Evolutionary conservation across 2,888 invertebrate species (phyloP).

Genomic region (Celastrina argiolus): DNA sequence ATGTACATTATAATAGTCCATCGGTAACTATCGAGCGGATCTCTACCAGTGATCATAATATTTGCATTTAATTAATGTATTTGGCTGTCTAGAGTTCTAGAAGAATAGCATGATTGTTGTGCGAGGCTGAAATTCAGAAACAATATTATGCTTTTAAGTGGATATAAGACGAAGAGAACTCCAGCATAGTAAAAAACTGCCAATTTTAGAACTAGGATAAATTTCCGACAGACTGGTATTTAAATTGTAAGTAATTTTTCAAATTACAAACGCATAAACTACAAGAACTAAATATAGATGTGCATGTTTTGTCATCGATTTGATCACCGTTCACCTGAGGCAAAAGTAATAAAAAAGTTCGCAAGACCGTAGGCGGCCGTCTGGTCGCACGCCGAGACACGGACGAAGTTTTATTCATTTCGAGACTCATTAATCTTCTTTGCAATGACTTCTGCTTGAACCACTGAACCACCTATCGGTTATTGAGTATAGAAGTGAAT

Average conservation of each 20-base stretch:
- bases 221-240: background rate
- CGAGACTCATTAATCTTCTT: background rate
- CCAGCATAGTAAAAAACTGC: background rate
- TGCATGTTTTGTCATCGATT: constrained; percentile 40
- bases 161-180: too few relatives aligned
- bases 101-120: too few relatives aligned
- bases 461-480: background rate
- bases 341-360: constrained; percentile 42
- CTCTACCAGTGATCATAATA: background rate
- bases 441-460: constrained; percentile 21
- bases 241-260: background rate
- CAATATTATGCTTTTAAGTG: too few relatives aligned
- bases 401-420: constrained; percentile 11
- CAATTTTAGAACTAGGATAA: background rate
- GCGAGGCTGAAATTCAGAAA: too few relatives aligned
- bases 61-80: background rate
- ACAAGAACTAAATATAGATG: background rate
- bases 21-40: background rate
- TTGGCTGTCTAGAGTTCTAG: too few relatives aligned
- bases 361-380: constrained; percentile 39
- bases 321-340: constrained; percentile 50
- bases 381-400: constrained; percentile 24
- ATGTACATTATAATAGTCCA: background rate
- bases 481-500: background rate
- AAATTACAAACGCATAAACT: background rate